phyloP scores from a whole-genome alignment of 1,140 invertebrate genomes.

The Brachionus paranguensis region DNA sequence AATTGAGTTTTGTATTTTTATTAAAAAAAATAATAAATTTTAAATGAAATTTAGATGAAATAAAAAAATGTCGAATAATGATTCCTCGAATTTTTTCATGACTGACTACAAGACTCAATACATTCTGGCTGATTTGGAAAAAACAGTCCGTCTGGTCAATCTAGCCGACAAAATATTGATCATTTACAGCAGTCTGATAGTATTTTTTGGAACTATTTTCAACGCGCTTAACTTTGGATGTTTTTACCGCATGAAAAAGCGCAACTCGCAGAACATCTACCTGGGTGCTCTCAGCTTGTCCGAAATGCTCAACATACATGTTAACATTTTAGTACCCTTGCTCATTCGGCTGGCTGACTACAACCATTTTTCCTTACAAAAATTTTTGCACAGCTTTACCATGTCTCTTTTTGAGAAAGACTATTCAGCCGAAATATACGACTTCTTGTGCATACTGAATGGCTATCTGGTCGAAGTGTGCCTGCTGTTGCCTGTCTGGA shows the following conservation, averaged over 20 bases:
- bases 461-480: constrained; percentile 3
- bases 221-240: background rate
- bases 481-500: background rate
- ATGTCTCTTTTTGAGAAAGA: background rate
- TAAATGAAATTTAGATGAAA: background rate
- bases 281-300: background rate
- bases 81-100: background rate
- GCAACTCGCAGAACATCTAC: constrained; percentile 38
- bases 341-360: background rate
- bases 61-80: background rate
- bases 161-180: background rate
- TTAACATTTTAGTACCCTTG: constrained; percentile 28
- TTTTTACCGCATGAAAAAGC: constrained; percentile 34
- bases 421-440: background rate
- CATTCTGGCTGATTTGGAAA: background rate
- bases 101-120: background rate
- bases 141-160: background rate
- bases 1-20: background rate
- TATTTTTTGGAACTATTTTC: background rate
- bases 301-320: constrained; percentile 21
- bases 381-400: background rate
- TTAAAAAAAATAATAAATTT: too few species aligned
- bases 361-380: background rate
- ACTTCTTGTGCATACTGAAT: background rate
- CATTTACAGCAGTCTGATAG: background rate